Percentiles rank a stretch among this genome's conserved stretches.
phyloP scores from a whole-genome alignment of 2,113 vertebrate genomes.

The Corydoras maculifer region DNA sequence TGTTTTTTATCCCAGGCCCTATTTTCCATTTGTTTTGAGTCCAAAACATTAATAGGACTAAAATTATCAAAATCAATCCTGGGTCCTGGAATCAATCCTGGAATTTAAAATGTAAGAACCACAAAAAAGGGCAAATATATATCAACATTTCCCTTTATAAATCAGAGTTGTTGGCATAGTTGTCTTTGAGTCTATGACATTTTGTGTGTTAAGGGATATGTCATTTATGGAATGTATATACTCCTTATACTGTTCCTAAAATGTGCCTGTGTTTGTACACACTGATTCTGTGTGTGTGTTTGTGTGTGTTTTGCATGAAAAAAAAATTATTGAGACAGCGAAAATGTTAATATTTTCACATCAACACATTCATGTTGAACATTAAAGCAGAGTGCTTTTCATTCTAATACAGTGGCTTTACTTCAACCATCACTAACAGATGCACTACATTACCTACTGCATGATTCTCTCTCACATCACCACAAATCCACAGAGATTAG shows the following conservation, averaged over 20 bases:
- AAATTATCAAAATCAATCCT: too few species aligned
- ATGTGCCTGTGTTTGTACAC: conserved; percentile 2
- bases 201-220: conserved; percentile 57
- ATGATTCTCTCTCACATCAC: conserved; percentile 3
- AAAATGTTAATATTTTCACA: background rate
- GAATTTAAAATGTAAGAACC: too few species aligned
- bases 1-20: too few species aligned
- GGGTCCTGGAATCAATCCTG: too few species aligned
- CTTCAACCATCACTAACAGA: conserved; percentile 26
- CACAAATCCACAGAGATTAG: conserved; percentile 15
- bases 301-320: too few species aligned
- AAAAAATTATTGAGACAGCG: too few species aligned
- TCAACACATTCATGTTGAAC: background rate
- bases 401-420: conserved; percentile 21
- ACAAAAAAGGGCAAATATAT: too few species aligned
- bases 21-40: too few species aligned
- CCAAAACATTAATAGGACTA: too few species aligned
- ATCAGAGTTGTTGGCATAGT: background rate
- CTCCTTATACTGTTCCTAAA: too few species aligned
- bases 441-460: conserved; percentile 9
- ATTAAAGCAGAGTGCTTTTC: background rate
- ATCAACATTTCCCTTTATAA: too few species aligned
- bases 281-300: conserved; percentile 50
- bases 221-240: conserved; percentile 45
- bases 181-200: conserved; percentile 35